phyloP scores from a whole-genome alignment of 2,888 invertebrate genomes.

The Ischnus inquisitorius region DNA sequence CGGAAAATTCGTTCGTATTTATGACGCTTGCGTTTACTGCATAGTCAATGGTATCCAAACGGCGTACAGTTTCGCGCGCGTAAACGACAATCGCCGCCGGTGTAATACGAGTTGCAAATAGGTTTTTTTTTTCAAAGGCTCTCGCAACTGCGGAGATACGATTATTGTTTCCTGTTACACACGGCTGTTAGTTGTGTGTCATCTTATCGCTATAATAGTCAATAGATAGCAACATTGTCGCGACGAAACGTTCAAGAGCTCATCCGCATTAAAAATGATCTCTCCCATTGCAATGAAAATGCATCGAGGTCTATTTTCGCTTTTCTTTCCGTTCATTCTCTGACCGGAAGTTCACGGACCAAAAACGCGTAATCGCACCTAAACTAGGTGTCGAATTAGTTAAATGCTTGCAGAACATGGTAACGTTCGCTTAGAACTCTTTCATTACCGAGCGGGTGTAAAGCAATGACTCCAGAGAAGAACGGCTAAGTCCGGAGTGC shows the following conservation, averaged over 20 bases:
- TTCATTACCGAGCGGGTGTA: neutral
- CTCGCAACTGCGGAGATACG: constrained; percentile 36
- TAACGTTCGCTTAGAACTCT: neutral
- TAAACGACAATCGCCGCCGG: constrained; percentile 7
- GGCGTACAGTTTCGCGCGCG: constrained; percentile 1
- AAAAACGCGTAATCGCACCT: constrained; percentile 2
- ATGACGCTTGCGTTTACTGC: constrained; percentile 19
- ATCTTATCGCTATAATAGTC: constrained; percentile 2
- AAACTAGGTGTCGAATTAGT: neutral
- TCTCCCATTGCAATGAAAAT: neutral
- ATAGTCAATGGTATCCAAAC: constrained; percentile 16
- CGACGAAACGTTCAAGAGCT: no score
- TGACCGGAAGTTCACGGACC: neutral
- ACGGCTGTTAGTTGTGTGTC: constrained; percentile 3
- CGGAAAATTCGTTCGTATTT: constrained; percentile 25
- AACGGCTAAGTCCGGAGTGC: neutral
- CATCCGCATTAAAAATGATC: neutral
- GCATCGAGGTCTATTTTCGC: neutral
- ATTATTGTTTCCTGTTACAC: constrained; percentile 40
- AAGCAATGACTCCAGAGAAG: neutral
- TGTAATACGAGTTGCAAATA: constrained; percentile 19
- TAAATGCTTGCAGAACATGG: neutral
- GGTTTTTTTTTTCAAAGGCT: neutral
- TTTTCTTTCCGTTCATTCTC: neutral
- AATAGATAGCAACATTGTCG: neutral